phyloP scores from a whole-genome alignment of 2,113 vertebrate species.

The Okapia johnstoni region DNA sequence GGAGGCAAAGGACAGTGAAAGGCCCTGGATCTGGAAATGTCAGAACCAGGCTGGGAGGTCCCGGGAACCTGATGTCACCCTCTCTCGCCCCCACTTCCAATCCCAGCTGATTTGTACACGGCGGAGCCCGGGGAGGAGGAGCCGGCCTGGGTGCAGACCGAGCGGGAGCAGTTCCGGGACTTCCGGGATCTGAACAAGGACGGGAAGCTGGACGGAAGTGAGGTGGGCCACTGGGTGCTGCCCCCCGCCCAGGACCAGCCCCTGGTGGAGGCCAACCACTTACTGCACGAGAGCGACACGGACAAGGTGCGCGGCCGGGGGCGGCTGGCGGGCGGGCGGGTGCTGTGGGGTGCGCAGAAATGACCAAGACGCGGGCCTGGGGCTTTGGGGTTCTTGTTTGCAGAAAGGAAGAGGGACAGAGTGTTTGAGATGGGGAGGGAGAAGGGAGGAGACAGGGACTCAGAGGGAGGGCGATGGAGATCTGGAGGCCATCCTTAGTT shows the following conservation, averaged over 20 bases:
- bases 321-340: fast-evolving
- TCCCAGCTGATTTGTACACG: conserved; percentile 88
- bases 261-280: conserved; percentile 89
- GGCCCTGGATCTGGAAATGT: background rate
- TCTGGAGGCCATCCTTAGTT: background rate
- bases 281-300: conserved; percentile 88
- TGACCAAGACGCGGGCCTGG: background rate
- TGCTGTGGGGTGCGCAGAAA: fast-evolving
- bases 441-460: background rate
- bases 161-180: conserved; percentile 89
- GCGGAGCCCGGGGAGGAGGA: conserved; percentile 81
- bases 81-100: fast-evolving
- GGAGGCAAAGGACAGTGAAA: background rate
- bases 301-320: conserved; percentile 80
- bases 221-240: conserved; percentile 89
- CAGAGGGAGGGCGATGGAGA: too few relatives aligned
- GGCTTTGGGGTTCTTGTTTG: background rate
- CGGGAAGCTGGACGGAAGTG: conserved; percentile 83
- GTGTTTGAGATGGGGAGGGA: background rate
- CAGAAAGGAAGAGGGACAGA: background rate
- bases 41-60: background rate
- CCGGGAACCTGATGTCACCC: background rate
- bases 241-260: conserved; percentile 90
- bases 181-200: conserved; percentile 91
- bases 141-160: conserved; percentile 89